These are phyloP conservation scores for Agrochola circellaris DNA, from an alignment of 2,888 invertebrate species.

Conservation along the genomic window DNA sequence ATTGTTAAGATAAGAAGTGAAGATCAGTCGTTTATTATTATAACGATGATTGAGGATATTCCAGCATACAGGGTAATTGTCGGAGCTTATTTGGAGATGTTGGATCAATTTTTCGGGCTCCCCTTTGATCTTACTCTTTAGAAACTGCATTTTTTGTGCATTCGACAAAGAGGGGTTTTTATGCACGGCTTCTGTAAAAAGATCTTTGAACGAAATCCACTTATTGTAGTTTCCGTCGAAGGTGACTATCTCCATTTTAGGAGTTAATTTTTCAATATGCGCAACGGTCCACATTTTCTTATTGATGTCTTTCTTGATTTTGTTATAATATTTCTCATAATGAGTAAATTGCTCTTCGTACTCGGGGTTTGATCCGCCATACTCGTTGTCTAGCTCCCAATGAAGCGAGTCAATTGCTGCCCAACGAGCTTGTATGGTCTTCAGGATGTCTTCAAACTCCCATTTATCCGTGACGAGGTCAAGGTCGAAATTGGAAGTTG, in stretches of 20 bases:
- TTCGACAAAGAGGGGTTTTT: too few species aligned
- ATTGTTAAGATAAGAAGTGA: constrained; percentile 30
- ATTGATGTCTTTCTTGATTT: constrained; percentile 18
- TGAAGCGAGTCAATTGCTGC: too few species aligned
- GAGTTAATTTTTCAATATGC: constrained; percentile 20
- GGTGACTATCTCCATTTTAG: constrained; percentile 14
- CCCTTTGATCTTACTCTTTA: not conserved
- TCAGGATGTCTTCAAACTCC: constrained; percentile 33
- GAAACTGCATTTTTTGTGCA: too few species aligned
- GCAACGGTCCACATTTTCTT: constrained; percentile 24
- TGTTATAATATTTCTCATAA: constrained; percentile 17
- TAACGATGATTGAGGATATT: constrained; percentile 32
- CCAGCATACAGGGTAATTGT: constrained; percentile 9
- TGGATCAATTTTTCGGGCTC: not conserved
- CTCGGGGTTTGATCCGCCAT: too few species aligned
- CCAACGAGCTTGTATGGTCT: constrained; percentile 13
- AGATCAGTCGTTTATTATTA: constrained; percentile 24
- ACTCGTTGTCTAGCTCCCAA: too few species aligned
- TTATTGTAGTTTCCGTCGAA: too few species aligned
- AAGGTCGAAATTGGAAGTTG: constrained; percentile 17
- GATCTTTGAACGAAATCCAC: too few species aligned
- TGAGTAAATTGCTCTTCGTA: constrained; percentile 20
- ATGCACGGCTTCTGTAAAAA: too few species aligned
- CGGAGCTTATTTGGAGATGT: constrained; percentile 12
- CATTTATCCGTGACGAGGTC: constrained; percentile 10